Percentiles rank a stretch among this genome's conserved stretches.
Evolutionary conservation across 2,113 vertebrate genomes (phyloP).

Genomic region (Vireo altiloquus): DNA sequence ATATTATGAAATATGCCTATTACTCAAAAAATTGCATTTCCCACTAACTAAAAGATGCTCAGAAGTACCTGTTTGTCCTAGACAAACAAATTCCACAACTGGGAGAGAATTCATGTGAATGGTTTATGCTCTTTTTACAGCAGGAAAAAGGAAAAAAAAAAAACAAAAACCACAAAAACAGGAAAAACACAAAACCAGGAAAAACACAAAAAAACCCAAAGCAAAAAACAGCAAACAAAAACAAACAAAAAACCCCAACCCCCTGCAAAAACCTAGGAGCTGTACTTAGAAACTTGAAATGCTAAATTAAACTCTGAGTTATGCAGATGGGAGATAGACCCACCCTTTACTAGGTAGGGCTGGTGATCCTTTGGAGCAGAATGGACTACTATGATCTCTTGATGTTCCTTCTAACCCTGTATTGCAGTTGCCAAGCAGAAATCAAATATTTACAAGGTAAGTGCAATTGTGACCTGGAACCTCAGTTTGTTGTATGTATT

Average conservation of each 20-base stretch:
- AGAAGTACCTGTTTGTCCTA: neutral
- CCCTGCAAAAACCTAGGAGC: neutral
- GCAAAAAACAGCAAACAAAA: neutral
- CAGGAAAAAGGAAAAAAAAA: neutral
- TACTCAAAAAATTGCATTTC: neutral
- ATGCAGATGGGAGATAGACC: neutral
- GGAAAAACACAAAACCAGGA: neutral
- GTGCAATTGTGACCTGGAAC: neutral
- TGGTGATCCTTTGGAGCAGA: neutral
- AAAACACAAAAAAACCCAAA: neutral
- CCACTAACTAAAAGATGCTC: neutral
- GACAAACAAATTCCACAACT: neutral
- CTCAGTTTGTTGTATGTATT: neutral
- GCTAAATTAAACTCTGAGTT: neutral
- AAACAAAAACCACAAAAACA: neutral
- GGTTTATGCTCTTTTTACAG: neutral
- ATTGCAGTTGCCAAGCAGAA: neutral
- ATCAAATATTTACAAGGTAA: neutral
- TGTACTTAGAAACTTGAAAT: neutral
- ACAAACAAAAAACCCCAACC: neutral
- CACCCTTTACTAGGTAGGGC: neutral
- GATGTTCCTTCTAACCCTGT: neutral
- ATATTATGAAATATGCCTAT: neutral
- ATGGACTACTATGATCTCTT: neutral
- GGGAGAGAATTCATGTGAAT: neutral